Base-by-base conservation (phyloP, 2,888 invertebrate species). In the Himalopsyche anomala region DNA sequence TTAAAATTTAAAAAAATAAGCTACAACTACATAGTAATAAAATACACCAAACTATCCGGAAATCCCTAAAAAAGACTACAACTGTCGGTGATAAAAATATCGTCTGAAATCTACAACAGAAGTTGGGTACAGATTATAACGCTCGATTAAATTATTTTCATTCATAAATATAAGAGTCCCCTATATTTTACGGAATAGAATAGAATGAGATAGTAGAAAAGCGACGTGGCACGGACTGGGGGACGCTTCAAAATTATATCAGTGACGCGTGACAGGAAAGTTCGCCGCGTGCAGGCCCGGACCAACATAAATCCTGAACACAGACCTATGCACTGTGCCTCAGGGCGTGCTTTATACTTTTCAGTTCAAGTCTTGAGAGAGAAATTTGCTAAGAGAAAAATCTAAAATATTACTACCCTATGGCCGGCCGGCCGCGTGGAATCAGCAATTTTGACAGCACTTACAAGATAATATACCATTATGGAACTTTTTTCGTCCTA, bases 351-450 rank as follows among this genome's bases (percentile, higher is more conserved):
- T 62, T 62, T 19, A 62, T 19, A 62, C 62, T n/a, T n/a, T 19
- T 9, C 19, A 11, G 62, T 15, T n/a, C 12, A n/a, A n/a, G 56
- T 19, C 56, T 19, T 5, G n/a, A 8, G 62, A 62, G 62, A 62
- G 62, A 19, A 62, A 62, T 62, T 62, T n/a, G 19, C 62, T 62
- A 62, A 62, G 62, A 62, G 62, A 62, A 62, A 62, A 62, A 62
- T 62, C 62, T 62, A 62, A 62, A 62, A 62, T 62, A 62, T 62
- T 62, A 62, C 19, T 19, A 28, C 62, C 19, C 28, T 28, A 28
- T 62, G 62, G 28, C 62, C 9, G 62, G 8, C 9, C 19, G 62
- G 28, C 62, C 9, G 62, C 9, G 4, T 6, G 62, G 28, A 19
- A 62, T 62, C 62, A 62, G 62, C 62, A 19, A 62, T 62, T 19